phyloP scores from a whole-genome alignment of 2,113 vertebrate genomes.

The Gymnarchus niloticus region DNA sequence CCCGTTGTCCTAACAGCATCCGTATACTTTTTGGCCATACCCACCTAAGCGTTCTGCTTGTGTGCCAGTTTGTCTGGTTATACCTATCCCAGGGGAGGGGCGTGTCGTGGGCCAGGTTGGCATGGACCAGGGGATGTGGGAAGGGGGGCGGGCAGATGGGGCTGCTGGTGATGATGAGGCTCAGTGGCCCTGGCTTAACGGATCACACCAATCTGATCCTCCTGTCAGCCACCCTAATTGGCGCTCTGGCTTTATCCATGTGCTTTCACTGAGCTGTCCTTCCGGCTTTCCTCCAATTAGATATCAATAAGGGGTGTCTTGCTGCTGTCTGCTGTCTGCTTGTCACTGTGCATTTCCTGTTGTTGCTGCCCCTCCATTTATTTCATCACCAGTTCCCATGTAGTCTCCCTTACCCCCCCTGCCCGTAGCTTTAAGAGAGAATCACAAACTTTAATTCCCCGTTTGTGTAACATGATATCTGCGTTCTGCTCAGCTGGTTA shows the following conservation, averaged over 20 bases:
- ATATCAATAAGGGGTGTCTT: background rate
- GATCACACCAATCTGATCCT: background rate
- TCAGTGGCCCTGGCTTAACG: background rate
- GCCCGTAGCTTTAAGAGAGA: too few species aligned
- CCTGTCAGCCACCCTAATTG: constrained; percentile 21
- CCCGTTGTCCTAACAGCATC: background rate
- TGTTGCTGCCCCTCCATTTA: constrained; percentile 17
- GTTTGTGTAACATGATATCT: too few species aligned
- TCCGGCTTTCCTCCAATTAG: constrained; percentile 15
- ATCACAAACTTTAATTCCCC: background rate
- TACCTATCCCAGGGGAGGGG: constrained; percentile 19
- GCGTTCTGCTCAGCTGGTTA: too few species aligned
- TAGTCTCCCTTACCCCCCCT: background rate
- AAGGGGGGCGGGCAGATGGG: background rate
- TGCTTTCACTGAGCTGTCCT: constrained; percentile 17
- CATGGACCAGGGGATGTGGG: background rate
- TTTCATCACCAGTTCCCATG: constrained; percentile 11
- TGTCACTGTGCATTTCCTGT: constrained; percentile 8
- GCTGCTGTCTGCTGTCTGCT: background rate
- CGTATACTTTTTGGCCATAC: background rate
- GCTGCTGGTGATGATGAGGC: background rate
- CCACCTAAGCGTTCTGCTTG: background rate
- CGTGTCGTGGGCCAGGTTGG: constrained; percentile 29
- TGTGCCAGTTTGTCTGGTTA: constrained; percentile 33
- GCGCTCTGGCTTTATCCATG: background rate